These are phyloP conservation scores for Ctenoplectra terminalis DNA, from an alignment of 1,140 invertebrate genomes.

Conservation along the genomic window DNA sequence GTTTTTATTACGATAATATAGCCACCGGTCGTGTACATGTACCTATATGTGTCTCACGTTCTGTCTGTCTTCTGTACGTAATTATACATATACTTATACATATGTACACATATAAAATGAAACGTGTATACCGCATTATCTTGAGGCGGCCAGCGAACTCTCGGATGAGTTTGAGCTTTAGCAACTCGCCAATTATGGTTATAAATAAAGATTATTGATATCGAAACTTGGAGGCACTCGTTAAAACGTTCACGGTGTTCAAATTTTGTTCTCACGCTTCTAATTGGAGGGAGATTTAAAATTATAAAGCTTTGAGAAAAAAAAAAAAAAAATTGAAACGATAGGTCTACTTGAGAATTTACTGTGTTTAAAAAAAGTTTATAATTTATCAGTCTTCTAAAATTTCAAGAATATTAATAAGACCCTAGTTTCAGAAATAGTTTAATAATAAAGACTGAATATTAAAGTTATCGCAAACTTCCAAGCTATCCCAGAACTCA, in stretches of 20 bases:
- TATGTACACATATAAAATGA: conserved; percentile 57
- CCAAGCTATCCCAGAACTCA: conserved; percentile 10
- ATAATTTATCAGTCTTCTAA: too few species aligned
- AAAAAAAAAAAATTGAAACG: too few species aligned
- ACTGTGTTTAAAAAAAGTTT: too few species aligned
- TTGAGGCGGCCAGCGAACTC: conserved; percentile 16
- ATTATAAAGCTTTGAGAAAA: too few species aligned
- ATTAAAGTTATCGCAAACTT: too few species aligned
- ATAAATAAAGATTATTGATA: not conserved
- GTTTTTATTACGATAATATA: conserved; percentile 69
- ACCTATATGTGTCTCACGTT: conserved; percentile 68
- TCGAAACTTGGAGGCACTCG: not conserved
- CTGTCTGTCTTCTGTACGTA: conserved; percentile 72
- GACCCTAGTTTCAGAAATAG: too few species aligned
- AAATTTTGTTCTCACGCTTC: too few species aligned
- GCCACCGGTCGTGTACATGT: conserved; percentile 39
- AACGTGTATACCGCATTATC: conserved; percentile 60
- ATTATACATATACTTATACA: conserved; percentile 67
- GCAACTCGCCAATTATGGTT: not conserved
- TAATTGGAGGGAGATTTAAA: too few species aligned
- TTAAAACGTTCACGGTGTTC: not conserved
- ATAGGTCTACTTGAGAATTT: too few species aligned
- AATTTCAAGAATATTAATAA: too few species aligned
- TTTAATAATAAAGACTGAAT: too few species aligned
- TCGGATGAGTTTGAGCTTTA: not conserved